phyloP scores from a whole-genome alignment of 1,140 invertebrate species.

The Hormaphis cornu region DNA sequence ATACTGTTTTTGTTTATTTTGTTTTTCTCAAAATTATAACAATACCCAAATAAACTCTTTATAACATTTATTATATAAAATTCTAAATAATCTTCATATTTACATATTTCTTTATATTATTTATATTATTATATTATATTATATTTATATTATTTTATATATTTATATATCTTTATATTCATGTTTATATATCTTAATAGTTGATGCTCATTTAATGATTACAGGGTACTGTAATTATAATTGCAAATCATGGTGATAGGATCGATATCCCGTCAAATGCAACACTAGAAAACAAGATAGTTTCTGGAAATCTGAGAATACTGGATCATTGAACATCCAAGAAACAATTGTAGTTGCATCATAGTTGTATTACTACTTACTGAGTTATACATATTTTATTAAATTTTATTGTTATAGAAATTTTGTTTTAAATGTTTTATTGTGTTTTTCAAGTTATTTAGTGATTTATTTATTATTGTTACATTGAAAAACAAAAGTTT shows the following conservation, averaged over 20 bases:
- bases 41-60: no score
- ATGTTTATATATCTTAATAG: not conserved
- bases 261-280: slow-evolving; percentile 98
- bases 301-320: slow-evolving; percentile 96
- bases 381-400: not conserved
- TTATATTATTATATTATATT: no score
- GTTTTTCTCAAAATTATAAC: no score
- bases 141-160: no score
- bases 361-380: not conserved
- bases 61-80: no score
- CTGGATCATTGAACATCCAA: slow-evolving; percentile 80
- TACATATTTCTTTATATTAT: no score
- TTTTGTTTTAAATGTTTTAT: slow-evolving; percentile 8
- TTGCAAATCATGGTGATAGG: slow-evolving; percentile 97
- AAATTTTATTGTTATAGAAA: not conserved
- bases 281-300: slow-evolving; percentile 97
- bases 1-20: no score
- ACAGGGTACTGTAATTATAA: slow-evolving; percentile 97
- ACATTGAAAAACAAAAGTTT: not conserved
- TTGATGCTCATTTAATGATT: slow-evolving; percentile 41
- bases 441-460: not conserved
- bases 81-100: no score
- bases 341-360: not conserved
- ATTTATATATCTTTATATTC: no score
- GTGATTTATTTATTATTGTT: not conserved